A percentile compares a stretch with the other conserved stretches of the same genome.
Conservation (phyloP, 2,113 vertebrate species). For the Chauna torquata region DNA sequence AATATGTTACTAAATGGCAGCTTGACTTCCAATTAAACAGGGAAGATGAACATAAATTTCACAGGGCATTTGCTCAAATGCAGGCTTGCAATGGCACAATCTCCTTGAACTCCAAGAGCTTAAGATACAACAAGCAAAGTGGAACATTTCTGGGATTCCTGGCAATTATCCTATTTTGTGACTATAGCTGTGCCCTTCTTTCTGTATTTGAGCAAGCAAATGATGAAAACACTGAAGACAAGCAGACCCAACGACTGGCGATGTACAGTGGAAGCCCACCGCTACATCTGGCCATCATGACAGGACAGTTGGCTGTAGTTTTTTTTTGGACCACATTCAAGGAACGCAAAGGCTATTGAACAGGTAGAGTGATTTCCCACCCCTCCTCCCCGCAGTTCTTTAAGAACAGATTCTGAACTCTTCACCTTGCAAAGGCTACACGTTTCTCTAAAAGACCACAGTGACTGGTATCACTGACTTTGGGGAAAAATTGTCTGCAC, state of each 20-base stretch:
- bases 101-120: neutral
- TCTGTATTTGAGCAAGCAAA: neutral
- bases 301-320: fast-evolving
- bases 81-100: fast-evolving
- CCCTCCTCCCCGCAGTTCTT: neutral
- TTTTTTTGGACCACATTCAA: too few relatives aligned
- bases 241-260: neutral
- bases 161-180: neutral
- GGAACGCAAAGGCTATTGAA: neutral
- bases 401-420: neutral
- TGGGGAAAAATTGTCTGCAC: neutral
- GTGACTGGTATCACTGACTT: neutral
- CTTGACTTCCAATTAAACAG: fast-evolving
- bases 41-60: neutral
- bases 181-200: neutral
- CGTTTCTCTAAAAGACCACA: neutral
- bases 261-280: neutral
- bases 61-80: fast-evolving
- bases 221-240: neutral
- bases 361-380: neutral
- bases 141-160: neutral
- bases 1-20: fast-evolving
- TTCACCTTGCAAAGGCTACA: neutral
- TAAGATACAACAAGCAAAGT: neutral
- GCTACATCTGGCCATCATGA: neutral